Percentiles rank a stretch among this genome's conserved stretches.
Conservation (phyloP, 2,888 invertebrate genomes). For the Corbicula japonica region DNA sequence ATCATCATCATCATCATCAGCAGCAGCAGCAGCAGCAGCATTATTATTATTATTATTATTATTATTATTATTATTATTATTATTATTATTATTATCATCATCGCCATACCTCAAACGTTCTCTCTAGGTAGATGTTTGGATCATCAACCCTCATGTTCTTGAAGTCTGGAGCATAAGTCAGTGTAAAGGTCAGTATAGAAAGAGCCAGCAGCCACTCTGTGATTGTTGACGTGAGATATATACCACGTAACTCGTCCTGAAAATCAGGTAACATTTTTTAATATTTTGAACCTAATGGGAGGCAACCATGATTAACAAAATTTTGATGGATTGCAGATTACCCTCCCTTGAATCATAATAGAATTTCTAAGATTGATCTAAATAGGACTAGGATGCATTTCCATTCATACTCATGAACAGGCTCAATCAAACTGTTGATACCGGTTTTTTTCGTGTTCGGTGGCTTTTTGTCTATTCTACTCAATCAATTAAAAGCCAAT, state of each 20-base stretch:
- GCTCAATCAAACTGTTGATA: too few species aligned
- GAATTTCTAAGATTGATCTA: too few species aligned
- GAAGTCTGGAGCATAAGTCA: slow-evolving; percentile 74
- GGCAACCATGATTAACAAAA: too few species aligned
- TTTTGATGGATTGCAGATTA: too few species aligned
- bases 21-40: neutral
- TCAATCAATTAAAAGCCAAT: too few species aligned
- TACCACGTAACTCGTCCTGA: slow-evolving; percentile 65
- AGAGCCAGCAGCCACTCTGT: slow-evolving; percentile 76
- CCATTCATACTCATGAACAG: too few species aligned
- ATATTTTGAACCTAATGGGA: too few species aligned
- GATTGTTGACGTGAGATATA: slow-evolving; percentile 72
- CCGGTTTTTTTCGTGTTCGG: too few species aligned
- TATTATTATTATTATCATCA: neutral
- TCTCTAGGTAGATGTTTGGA: slow-evolving; percentile 60
- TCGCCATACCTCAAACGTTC: slow-evolving; percentile 48
- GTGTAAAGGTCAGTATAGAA: slow-evolving; percentile 67
- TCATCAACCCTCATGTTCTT: slow-evolving; percentile 64
- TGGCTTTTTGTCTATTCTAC: too few species aligned
- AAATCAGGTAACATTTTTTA: slow-evolving; percentile 14
- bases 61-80: neutral
- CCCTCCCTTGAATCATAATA: too few species aligned
- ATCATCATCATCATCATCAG: too few species aligned
- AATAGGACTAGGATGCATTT: too few species aligned
- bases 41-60: neutral